Evolutionary conservation across 2,113 vertebrate species (phyloP).

Genomic region (Melanotaenia duboulayi): DNA sequence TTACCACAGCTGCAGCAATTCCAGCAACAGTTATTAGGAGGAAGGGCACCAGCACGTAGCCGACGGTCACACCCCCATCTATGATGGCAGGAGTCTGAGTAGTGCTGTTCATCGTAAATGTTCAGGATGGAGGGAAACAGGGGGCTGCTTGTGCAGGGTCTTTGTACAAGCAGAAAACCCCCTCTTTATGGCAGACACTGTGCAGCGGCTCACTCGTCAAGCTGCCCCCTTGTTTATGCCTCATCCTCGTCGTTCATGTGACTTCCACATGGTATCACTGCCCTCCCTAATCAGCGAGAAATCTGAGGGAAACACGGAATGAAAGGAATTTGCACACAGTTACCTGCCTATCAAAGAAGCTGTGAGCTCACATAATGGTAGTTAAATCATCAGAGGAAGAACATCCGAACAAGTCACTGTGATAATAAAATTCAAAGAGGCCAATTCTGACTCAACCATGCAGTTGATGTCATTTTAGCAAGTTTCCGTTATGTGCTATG

Average conservation of each 20-base stretch:
- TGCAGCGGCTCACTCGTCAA: conserved; percentile 52
- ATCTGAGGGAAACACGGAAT: conserved; percentile 42
- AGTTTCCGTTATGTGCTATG: background rate
- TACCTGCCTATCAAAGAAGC: background rate
- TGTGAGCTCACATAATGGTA: too few relatives aligned
- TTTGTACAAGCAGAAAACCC: conserved; percentile 44
- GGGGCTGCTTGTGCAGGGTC: conserved; percentile 42
- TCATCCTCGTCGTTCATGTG: conserved; percentile 83
- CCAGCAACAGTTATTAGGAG: conserved; percentile 89
- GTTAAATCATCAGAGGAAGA: background rate
- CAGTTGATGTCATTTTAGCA: conserved; percentile 3
- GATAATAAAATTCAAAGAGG: background rate
- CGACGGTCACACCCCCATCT: conserved; percentile 83
- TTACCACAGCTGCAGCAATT: conserved; percentile 90
- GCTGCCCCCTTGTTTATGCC: conserved; percentile 60
- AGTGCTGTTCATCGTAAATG: conserved; percentile 86
- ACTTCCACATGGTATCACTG: conserved; percentile 80
- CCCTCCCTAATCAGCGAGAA: conserved; percentile 65
- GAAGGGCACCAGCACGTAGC: conserved; percentile 90
- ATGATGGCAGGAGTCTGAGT: conserved; percentile 79
- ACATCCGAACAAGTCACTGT: background rate
- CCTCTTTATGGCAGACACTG: conserved; percentile 22
- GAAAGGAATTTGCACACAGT: conserved; percentile 8
- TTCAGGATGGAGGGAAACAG: conserved; percentile 19
- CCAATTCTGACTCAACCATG: background rate